Percentiles rank a stretch among this genome's conserved stretches.
Evolutionary conservation across 2,797 vertebrate species (phyloP).

Genomic region (Cirrhinus molitorella): DNA sequence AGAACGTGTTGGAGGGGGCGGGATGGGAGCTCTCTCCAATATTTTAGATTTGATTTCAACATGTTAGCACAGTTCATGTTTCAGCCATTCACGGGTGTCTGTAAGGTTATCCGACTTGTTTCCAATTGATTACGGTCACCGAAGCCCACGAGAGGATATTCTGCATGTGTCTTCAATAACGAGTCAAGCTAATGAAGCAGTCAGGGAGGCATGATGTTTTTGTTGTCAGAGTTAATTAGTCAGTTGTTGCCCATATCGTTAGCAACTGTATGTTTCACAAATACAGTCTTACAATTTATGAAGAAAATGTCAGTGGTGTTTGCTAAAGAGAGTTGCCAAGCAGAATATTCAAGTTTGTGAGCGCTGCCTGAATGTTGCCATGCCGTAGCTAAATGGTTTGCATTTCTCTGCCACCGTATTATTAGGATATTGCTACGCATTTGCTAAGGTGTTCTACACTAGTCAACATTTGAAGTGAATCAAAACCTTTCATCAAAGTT

Average conservation of each 20-base stretch:
- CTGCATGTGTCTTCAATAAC: slow-evolving; percentile 48
- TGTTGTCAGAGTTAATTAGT: slow-evolving; percentile 54
- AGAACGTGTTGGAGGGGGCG: no score
- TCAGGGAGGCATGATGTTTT: slow-evolving; percentile 39
- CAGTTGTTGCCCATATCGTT: slow-evolving; percentile 37
- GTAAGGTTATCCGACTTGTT: slow-evolving; percentile 9
- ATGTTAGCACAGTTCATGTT: slow-evolving; percentile 8
- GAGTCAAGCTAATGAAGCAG: slow-evolving; percentile 48
- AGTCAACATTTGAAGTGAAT: no score
- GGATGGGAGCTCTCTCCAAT: no score
- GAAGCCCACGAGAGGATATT: slow-evolving; percentile 57
- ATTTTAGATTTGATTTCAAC: neutral
- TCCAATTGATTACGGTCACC: slow-evolving; percentile 26
- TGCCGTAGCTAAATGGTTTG: neutral
- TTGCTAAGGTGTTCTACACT: neutral
- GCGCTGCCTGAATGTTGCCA: neutral
- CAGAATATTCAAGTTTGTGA: neutral
- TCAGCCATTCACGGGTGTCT: neutral
- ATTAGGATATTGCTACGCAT: neutral
- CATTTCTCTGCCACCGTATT: no score
- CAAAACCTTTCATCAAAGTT: no score
- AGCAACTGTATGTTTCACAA: slow-evolving; percentile 35
- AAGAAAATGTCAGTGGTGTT: neutral
- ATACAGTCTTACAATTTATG: slow-evolving; percentile 16
- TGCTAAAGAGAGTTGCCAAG: neutral